Conservation (phyloP, 2,797 vertebrate species). For the Tarsius wallacei region DNA sequence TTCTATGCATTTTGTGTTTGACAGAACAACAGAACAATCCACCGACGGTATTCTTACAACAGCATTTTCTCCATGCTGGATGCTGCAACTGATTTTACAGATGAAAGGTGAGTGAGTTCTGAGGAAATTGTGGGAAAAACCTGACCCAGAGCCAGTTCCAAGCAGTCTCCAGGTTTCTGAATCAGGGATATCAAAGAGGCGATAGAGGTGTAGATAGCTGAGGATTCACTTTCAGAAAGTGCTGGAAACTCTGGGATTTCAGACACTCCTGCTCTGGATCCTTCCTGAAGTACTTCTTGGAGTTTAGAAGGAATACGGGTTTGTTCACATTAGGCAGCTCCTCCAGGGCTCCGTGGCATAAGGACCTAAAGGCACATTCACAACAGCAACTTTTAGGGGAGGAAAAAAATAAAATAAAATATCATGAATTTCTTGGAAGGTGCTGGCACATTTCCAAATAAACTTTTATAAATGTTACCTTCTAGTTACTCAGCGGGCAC, state of each 20-base stretch:
- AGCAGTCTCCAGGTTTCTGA: constrained; percentile 69
- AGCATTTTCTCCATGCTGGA: not conserved
- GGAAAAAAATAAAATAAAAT: not conserved
- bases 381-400: constrained; percentile 61
- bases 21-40: not conserved
- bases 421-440: constrained; percentile 70
- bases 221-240: constrained; percentile 89
- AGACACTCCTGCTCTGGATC: constrained; percentile 74
- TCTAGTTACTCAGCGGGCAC: constrained; percentile 53
- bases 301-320: constrained; percentile 88
- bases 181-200: constrained; percentile 73
- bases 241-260: constrained; percentile 77
- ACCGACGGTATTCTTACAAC: not conserved
- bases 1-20: constrained; percentile 3
- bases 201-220: constrained; percentile 76
- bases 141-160: constrained; percentile 41
- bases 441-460: constrained; percentile 47
- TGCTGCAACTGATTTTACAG: constrained; percentile 50
- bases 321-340: constrained; percentile 82
- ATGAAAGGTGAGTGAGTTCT: not conserved
- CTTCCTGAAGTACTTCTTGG: constrained; percentile 88
- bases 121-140: constrained; percentile 30
- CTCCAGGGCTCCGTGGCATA: constrained; percentile 85
- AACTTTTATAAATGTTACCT: constrained; percentile 68
- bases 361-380: constrained; percentile 87